Base-by-base conservation (phyloP, 2,797 vertebrate species). In the Cephalopachus bancanus region DNA sequence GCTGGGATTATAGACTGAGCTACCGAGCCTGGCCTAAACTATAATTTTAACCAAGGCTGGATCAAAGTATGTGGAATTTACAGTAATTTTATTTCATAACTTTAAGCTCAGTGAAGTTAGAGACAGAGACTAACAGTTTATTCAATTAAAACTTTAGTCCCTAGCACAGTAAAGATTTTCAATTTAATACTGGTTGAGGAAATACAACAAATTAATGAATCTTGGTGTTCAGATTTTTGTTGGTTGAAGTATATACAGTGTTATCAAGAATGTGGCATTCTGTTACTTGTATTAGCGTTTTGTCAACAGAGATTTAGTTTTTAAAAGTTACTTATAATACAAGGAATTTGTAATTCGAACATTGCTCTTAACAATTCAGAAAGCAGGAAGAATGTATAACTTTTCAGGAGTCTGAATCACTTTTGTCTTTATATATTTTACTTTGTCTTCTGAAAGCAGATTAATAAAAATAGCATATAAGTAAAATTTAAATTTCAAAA, bases 261-360 rank as follows among this genome's bases (percentile, higher is more conserved):
- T 97, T 90, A 51, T 28, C 69, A 95, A 95, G 83, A 96, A 92
- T 65, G 10, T 60, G 59, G 64, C 59, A 85, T 91, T 96, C 51
- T 95, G n/a, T 89, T 91, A 80, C 44, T 86, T 76, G 24, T 94
- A 57, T 89, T 65, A 91, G 83, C 55, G 59, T 93, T 95, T 96
- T 95, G 78, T 60, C 90, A 72, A 88, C 59, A 94, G 91, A 96
- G 93, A 92, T 65, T 65, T 69, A 60, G 51, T 89, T 44, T 91
- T 91, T 89, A 93, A 79, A 89, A 89, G 78, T 95, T 97, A 88
- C 93, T 96, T 95, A 93, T 92, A 90, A 71, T 85, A 88, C 37
- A 89, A 86, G 60, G 84, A 93, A 92, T 92, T 97, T 95, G 64
- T 95, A 90, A 93, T 83, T 96, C 74, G 90, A 96, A 80, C 80